A percentile compares a stretch with the other conserved stretches of the same genome.
These are phyloP conservation scores for Clusia tigrina DNA, from an alignment of 2,888 invertebrate species.

Conservation along the genomic window DNA sequence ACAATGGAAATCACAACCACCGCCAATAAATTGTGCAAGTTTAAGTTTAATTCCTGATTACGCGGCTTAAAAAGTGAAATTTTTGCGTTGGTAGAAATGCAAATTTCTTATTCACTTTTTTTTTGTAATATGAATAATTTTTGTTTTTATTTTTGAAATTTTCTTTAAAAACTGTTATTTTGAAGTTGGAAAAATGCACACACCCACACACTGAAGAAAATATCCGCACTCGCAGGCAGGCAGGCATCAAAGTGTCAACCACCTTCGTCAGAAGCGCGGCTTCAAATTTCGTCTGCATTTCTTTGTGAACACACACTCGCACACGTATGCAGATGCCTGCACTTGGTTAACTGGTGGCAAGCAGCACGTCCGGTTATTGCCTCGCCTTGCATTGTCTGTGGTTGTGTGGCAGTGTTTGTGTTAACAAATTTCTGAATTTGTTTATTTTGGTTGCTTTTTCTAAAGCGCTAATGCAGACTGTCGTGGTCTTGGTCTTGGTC, in stretches of 20 bases:
- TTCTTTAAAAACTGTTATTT: neutral
- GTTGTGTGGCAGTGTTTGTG: neutral
- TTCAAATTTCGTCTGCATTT: neutral
- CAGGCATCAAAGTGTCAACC: neutral
- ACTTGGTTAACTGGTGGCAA: neutral
- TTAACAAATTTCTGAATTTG: neutral
- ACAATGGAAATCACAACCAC: neutral
- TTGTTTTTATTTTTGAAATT: neutral
- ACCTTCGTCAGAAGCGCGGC: neutral
- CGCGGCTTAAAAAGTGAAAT: conserved; percentile 58
- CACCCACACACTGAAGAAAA: too few relatives aligned
- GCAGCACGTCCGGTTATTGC: conserved; percentile 1
- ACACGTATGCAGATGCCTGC: neutral
- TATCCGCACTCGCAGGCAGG: too few relatives aligned
- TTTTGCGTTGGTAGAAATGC: conserved; percentile 26
- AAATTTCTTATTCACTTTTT: neutral
- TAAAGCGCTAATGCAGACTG: neutral
- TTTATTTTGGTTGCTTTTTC: neutral
- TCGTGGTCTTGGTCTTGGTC: too few relatives aligned
- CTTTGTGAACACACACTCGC: neutral
- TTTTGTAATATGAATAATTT: too few relatives aligned
- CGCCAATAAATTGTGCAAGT: neutral
- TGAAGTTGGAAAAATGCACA: too few relatives aligned
- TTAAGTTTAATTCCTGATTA: conserved; percentile 41
- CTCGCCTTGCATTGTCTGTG: neutral